These are phyloP conservation scores for Tiliacea aurago DNA, from an alignment of 2,888 invertebrate species.

Conservation along the genomic window DNA sequence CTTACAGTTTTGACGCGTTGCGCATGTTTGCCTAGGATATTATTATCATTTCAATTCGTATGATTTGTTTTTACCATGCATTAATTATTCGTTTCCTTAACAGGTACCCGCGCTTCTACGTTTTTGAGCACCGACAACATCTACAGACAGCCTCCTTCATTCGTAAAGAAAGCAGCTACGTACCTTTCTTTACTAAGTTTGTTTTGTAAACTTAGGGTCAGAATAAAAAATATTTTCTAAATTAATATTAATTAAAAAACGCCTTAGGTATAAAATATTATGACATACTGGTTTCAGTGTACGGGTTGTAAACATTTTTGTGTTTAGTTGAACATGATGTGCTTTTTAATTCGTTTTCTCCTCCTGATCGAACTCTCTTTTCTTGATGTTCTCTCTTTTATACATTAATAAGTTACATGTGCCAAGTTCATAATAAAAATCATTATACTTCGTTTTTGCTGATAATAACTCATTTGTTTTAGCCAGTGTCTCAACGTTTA, in stretches of 20 bases:
- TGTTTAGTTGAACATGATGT: background rate
- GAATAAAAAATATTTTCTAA: too few relatives aligned
- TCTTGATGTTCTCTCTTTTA: background rate
- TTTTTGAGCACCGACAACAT: constrained; percentile 11
- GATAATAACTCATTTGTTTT: too few relatives aligned
- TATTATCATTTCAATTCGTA: background rate
- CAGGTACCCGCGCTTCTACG: constrained; percentile 19
- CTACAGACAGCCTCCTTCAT: background rate
- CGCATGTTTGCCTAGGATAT: background rate
- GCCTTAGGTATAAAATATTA: background rate
- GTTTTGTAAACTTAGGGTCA: background rate
- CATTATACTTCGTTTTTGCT: constrained; percentile 1
- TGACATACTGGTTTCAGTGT: background rate
- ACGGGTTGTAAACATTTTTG: background rate
- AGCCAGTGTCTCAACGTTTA: background rate
- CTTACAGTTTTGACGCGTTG: background rate
- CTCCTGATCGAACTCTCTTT: background rate
- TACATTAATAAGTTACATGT: constrained; percentile 24
- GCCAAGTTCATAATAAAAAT: constrained; percentile 15
- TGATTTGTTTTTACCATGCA: background rate
- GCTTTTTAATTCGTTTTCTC: background rate
- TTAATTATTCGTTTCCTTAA: background rate
- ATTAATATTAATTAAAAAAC: background rate
- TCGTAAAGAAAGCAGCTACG: constrained; percentile 3
- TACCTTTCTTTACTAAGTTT: background rate